These are phyloP conservation scores for Oryzaephilus surinamensis DNA, from an alignment of 1,140 invertebrate genomes.

Conservation along the genomic window DNA sequence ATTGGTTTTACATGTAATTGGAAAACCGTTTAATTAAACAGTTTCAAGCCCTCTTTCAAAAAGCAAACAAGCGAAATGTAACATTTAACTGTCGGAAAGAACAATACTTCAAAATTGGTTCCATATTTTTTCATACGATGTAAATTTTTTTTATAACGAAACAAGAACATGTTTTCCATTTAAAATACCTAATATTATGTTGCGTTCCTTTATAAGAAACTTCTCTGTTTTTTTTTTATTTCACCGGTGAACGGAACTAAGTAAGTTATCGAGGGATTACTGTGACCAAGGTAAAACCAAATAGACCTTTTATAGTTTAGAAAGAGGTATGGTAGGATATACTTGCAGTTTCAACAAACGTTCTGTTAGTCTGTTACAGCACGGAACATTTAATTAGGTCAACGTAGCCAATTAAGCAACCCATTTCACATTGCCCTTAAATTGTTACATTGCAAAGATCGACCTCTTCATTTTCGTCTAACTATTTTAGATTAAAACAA, in stretches of 20 bases:
- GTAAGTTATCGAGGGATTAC: constrained; percentile 4
- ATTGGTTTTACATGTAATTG: no score
- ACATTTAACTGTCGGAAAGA: no score
- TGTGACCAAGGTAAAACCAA: constrained; percentile 10
- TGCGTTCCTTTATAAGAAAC: no score
- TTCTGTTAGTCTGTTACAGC: not conserved
- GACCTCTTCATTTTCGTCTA: constrained; percentile 8
- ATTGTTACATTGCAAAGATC: constrained; percentile 9
- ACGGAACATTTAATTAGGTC: constrained; percentile 15
- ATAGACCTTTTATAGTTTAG: not conserved
- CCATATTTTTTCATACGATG: no score
- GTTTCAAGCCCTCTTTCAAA: no score
- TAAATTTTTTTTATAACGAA: no score
- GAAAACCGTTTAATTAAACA: no score
- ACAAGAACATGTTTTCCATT: no score
- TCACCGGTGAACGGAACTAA: constrained; percentile 2
- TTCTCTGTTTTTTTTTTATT: not conserved
- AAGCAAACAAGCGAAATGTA: no score
- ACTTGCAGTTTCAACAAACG: constrained; percentile 3
- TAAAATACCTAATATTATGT: no score
- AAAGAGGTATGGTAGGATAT: not conserved
- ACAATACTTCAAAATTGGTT: no score
- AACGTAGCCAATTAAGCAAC: constrained; percentile 12
- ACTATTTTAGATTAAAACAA: no score
- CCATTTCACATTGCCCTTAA: constrained; percentile 11